A percentile compares a stretch with the other conserved stretches of the same genome.
phyloP scores from a whole-genome alignment of 1,140 invertebrate species.

The Eueides isabella region DNA sequence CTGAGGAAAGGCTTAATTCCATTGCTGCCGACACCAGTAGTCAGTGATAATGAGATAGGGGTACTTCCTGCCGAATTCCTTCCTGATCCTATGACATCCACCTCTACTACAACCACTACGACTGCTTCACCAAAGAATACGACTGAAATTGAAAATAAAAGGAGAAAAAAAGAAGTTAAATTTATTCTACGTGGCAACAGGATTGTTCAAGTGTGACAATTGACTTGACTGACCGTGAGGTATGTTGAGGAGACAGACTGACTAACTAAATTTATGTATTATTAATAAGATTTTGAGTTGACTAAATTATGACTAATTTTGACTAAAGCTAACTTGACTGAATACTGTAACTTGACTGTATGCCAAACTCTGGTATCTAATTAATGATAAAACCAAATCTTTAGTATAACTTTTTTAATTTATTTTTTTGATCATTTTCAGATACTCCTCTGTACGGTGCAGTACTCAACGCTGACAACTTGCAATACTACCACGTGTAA shows the following conservation, averaged over 20 bases:
- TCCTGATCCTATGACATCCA: slow-evolving; percentile 53
- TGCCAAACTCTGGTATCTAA: background rate
- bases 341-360: background rate
- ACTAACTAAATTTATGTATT: slow-evolving; percentile 9
- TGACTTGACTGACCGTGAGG: slow-evolving; percentile 48
- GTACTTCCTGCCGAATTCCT: slow-evolving; percentile 68
- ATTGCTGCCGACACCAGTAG: slow-evolving; percentile 62
- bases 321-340: background rate
- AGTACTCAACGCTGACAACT: slow-evolving; percentile 54
- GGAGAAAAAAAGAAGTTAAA: slow-evolving; percentile 72
- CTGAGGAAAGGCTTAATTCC: slow-evolving; percentile 59
- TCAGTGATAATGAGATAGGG: slow-evolving; percentile 69
- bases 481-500: slow-evolving; percentile 57
- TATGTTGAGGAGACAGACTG: slow-evolving; percentile 8
- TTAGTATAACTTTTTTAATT: slow-evolving; percentile 12
- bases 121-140: slow-evolving; percentile 49
- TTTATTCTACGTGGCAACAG: slow-evolving; percentile 74
- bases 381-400: background rate
- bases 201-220: slow-evolving; percentile 75
- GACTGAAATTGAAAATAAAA: slow-evolving; percentile 50
- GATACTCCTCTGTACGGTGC: slow-evolving; percentile 42
- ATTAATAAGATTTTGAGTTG: background rate
- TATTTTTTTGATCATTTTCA: slow-evolving; percentile 35
- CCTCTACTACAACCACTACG: slow-evolving; percentile 46
- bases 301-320: slow-evolving; percentile 25